Base-by-base conservation (phyloP, 37 sponge, comb jelly and placozoan genomes). In the Hormiphora californensis region DNA sequence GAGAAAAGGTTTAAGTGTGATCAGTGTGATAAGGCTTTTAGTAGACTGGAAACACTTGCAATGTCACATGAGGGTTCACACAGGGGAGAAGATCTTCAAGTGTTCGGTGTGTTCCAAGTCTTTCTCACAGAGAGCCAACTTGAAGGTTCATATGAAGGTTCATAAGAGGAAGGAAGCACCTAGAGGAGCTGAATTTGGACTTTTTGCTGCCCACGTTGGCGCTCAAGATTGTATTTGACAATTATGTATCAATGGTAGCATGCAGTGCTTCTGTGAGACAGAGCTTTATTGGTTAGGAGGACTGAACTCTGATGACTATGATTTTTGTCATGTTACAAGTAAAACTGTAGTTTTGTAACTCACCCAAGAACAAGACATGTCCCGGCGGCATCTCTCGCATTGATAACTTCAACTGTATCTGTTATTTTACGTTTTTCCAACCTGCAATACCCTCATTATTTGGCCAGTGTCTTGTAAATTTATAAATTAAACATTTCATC, bases 121-220 rank as follows among this genome's bases (percentile, higher is more conserved):
- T 4, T 73, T 73, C 44, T 32, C 81, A 5, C 81, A 73, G 81
- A 21, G 81, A 41, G 81, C 44, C 1, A 73, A 73, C 46, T 28
- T 73, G 46, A 73, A 73, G 38, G 81, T 73, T 11, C 81, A 73
- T 28, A 73, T n/a, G n/a, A n/a, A 46, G n/a, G 43, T 73, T 40
- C 81, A 73, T 46, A 33, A 19, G 27, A 46, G 81, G n/a, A n/a
- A 40, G 46, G 46, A 7, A 27, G 43, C 81, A 40, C 81, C 81
- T 73, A 73, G 25, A 57, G 30, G 61, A 21, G n/a, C 61, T 30
- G 17, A 30, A 30, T 28, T 57, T 57, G 61, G 61, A 57, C 61
- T 57, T 57, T 57, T 15, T 57, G 27, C 27, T 57, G 61, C 61
- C 61, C 7, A 21, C 61, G 7, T 5, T 57, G 17, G 61, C 61